phyloP scores from a whole-genome alignment of 2,888 invertebrate genomes.

The Fragum sueziense region DNA sequence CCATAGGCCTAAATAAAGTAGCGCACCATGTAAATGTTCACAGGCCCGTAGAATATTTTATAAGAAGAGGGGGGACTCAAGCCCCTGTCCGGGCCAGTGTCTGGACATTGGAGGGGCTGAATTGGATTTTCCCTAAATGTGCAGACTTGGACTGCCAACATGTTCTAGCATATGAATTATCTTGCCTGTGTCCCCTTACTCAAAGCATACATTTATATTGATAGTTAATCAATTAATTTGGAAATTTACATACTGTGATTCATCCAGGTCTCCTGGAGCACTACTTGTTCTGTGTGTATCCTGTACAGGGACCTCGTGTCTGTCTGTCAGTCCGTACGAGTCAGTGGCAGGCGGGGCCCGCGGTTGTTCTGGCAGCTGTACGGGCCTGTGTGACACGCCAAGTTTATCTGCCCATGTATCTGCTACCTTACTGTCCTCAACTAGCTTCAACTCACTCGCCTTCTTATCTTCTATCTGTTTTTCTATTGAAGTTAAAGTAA shows the following conservation, averaged over 20 bases:
- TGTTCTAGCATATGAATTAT: no score
- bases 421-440: slow-evolving; percentile 43
- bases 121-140: no score
- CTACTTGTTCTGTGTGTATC: slow-evolving; percentile 25
- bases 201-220: no score
- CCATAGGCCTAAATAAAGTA: no score
- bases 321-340: slow-evolving; percentile 34
- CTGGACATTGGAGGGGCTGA: no score
- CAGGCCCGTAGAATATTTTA: no score
- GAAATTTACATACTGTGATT: slow-evolving; percentile 20
- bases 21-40: no score
- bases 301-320: slow-evolving; percentile 8
- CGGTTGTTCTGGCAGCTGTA: slow-evolving; percentile 60
- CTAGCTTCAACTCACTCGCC: slow-evolving; percentile 65
- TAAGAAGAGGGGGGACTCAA: no score
- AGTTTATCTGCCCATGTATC: slow-evolving; percentile 75
- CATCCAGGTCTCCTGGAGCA: slow-evolving; percentile 20
- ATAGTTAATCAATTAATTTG: no score
- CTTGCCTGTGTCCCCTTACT: no score
- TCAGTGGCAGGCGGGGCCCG: slow-evolving; percentile 46
- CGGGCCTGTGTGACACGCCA: slow-evolving; percentile 52
- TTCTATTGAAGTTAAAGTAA: slow-evolving; percentile 53
- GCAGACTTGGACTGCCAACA: no score
- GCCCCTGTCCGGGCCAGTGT: no score
- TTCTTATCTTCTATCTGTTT: slow-evolving; percentile 81